These are phyloP conservation scores for Acanthurus lineatus DNA, from an alignment of 2,797 vertebrate species.

Conservation along the genomic window DNA sequence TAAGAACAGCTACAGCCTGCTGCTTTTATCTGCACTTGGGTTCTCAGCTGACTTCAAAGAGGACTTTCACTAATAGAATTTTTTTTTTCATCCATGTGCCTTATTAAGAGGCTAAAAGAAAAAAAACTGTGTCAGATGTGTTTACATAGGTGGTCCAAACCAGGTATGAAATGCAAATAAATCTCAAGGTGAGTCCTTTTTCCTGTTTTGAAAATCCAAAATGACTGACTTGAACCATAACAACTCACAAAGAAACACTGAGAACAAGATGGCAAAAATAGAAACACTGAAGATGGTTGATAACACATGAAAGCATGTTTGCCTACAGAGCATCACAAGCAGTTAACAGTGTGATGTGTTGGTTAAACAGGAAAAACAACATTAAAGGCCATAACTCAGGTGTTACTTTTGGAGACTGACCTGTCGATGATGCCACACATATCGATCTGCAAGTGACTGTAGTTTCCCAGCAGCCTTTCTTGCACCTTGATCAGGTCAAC, in stretches of 20 bases:
- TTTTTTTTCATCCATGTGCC: background rate
- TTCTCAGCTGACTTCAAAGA: background rate
- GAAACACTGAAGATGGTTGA: background rate
- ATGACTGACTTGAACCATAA: background rate
- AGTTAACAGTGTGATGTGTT: background rate
- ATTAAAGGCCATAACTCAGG: no score
- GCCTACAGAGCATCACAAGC: background rate
- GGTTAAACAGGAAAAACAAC: background rate
- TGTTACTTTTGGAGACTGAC: slow-evolving; percentile 69
- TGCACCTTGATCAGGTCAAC: slow-evolving; percentile 93
- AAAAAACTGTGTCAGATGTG: background rate
- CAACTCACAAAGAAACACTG: background rate
- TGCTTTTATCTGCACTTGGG: background rate
- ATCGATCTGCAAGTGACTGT: slow-evolving; percentile 93
- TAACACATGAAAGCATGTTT: background rate
- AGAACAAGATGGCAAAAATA: background rate
- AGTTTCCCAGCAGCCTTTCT: slow-evolving; percentile 90
- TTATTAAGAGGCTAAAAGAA: background rate
- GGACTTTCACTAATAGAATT: background rate
- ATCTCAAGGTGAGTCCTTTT: background rate
- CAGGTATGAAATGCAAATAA: slow-evolving; percentile 4
- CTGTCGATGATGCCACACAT: slow-evolving; percentile 95
- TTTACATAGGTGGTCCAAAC: background rate
- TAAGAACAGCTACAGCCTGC: no score
- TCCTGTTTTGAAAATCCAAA: background rate